Conservation (phyloP, 2,113 vertebrate genomes). For the Salvelinus fontinalis region DNA sequence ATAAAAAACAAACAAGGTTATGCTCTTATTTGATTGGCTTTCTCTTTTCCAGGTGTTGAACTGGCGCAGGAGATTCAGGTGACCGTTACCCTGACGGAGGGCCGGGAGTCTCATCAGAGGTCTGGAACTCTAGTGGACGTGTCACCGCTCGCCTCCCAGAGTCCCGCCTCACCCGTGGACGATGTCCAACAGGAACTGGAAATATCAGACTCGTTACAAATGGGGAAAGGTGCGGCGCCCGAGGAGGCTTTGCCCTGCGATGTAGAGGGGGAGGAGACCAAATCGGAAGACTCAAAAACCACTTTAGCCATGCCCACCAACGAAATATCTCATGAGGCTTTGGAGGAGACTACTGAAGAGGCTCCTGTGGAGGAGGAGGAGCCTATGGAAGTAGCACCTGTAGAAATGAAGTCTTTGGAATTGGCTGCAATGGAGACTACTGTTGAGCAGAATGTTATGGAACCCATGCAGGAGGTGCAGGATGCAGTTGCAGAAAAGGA, state of each 20-base stretch:
- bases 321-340: constrained; percentile 30
- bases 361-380: constrained; percentile 19
- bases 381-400: constrained; percentile 27
- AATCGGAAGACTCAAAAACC: constrained; percentile 28
- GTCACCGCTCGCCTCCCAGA: constrained; percentile 7
- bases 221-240: constrained; percentile 1
- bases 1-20: background rate
- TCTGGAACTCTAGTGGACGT: background rate
- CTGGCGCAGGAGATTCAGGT: constrained; percentile 52
- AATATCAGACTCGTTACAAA: constrained; percentile 43
- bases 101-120: constrained; percentile 15
- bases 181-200: constrained; percentile 39
- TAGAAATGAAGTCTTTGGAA: background rate
- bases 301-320: constrained; percentile 34
- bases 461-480: constrained; percentile 37
- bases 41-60: constrained; percentile 34
- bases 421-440: constrained; percentile 8
- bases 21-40: background rate
- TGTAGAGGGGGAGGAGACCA: constrained; percentile 14
- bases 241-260: constrained; percentile 7
- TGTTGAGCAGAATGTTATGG: constrained; percentile 12
- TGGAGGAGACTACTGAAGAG: background rate
- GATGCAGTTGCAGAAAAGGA: constrained; percentile 14
- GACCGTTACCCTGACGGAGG: constrained; percentile 44
- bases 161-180: constrained; percentile 37